Evolutionary conservation across 2,113 vertebrate species (phyloP).

Genomic region (Centropus bengalensis): DNA sequence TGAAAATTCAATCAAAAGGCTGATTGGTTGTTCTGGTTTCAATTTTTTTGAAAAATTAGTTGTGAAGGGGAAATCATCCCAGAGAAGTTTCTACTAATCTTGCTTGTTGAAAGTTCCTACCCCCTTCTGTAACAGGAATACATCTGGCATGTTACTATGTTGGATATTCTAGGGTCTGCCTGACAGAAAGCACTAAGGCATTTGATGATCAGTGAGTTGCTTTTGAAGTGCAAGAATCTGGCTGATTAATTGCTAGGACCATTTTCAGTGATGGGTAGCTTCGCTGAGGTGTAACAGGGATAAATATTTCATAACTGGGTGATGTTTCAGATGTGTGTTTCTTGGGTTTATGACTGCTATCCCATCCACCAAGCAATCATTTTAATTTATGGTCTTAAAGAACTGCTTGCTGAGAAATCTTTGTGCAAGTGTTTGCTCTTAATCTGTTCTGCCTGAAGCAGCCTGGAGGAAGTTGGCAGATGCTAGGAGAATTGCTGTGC

Average conservation of each 20-base stretch:
- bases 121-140: neutral
- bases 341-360: neutral
- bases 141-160: neutral
- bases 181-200: neutral
- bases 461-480: neutral
- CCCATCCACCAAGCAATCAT: neutral
- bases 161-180: neutral
- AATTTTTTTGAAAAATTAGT: neutral
- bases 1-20: neutral
- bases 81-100: neutral
- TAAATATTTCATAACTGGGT: slow-evolving; percentile 27
- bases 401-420: neutral
- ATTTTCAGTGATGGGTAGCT: neutral
- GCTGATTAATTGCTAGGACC: neutral
- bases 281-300: neutral
- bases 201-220: neutral
- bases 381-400: slow-evolving; percentile 1
- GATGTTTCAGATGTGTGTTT: neutral
- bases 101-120: neutral
- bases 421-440: neutral
- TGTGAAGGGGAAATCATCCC: neutral
- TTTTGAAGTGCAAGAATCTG: slow-evolving; percentile 5
- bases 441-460: neutral
- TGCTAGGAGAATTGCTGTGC: neutral
- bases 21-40: neutral